phyloP scores from a whole-genome alignment of 2,113 vertebrate species.

The Ochotona curzoniae region DNA sequence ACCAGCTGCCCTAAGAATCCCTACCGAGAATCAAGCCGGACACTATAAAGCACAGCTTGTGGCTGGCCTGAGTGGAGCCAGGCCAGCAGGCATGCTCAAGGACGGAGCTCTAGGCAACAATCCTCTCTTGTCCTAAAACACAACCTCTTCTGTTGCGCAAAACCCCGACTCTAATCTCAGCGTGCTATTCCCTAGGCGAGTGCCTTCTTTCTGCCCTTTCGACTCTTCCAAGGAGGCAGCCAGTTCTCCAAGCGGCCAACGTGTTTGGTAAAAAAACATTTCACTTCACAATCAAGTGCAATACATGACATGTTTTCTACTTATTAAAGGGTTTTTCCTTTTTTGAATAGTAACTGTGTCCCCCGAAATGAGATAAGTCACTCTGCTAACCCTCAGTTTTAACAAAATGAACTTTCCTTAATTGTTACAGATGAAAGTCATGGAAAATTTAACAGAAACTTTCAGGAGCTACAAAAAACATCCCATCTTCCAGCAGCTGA shows the following conservation, averaged over 20 bases:
- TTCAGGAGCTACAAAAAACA: constrained; percentile 6
- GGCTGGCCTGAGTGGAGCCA: constrained; percentile 13
- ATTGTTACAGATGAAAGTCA: neutral
- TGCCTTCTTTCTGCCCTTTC: neutral
- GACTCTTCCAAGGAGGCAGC: neutral
- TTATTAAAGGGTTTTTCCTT: neutral
- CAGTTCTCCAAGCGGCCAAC: neutral
- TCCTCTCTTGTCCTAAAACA: neutral
- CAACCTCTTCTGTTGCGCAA: neutral
- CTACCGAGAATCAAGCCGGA: neutral
- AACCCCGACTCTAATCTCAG: neutral
- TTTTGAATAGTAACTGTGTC: neutral
- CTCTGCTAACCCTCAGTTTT: neutral
- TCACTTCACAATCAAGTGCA: neutral
- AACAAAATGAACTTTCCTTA: constrained; percentile 2
- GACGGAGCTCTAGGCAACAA: constrained; percentile 1
- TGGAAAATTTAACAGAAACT: constrained; percentile 30
- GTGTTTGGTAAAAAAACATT: neutral
- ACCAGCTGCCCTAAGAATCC: neutral
- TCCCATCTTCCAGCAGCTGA: neutral
- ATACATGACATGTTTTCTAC: neutral
- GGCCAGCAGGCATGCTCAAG: constrained; percentile 47
- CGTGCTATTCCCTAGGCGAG: neutral
- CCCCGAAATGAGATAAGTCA: neutral
- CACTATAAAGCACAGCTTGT: neutral